Conservation (phyloP, 2,888 invertebrate genomes). For the Papilio demoleus region DNA sequence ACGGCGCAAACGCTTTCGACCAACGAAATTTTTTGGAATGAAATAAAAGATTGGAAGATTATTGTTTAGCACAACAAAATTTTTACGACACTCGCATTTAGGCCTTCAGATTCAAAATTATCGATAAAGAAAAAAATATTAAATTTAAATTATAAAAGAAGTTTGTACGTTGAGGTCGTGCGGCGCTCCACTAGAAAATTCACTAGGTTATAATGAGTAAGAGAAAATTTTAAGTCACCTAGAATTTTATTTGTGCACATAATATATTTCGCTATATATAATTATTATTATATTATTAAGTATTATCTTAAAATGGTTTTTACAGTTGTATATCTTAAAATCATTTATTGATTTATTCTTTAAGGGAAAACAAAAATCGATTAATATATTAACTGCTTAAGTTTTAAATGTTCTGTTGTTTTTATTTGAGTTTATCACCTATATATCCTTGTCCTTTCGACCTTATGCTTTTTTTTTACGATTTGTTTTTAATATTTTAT, state of each 20-base stretch:
- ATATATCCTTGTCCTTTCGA: slow-evolving; percentile 67
- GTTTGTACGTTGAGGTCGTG: slow-evolving; percentile 72
- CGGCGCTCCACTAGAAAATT: slow-evolving; percentile 78
- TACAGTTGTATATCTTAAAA: slow-evolving; percentile 84
- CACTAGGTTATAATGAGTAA: slow-evolving; percentile 81
- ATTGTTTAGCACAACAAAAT: slow-evolving; percentile 83
- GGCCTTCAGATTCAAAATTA: slow-evolving; percentile 87
- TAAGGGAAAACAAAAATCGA: slow-evolving; percentile 77
- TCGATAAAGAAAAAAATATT: slow-evolving; percentile 70
- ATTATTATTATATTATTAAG: slow-evolving; percentile 84
- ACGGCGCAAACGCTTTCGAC: slow-evolving; percentile 70
- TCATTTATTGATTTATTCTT: slow-evolving; percentile 83
- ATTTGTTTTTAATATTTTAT: slow-evolving; percentile 45
- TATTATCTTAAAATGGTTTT: slow-evolving; percentile 83
- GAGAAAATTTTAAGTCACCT: slow-evolving; percentile 83
- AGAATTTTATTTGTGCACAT: slow-evolving; percentile 84
- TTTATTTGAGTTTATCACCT: slow-evolving; percentile 51
- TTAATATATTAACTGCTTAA: slow-evolving; percentile 84
- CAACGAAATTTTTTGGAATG: slow-evolving; percentile 55
- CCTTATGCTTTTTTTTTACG: slow-evolving; percentile 57
- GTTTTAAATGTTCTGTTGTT: slow-evolving; percentile 62
- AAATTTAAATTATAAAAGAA: slow-evolving; percentile 78
- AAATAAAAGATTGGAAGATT: slow-evolving; percentile 68
- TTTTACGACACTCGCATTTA: slow-evolving; percentile 87
- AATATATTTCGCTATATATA: slow-evolving; percentile 84